These are phyloP conservation scores for Mellivora capensis DNA, from an alignment of 2,113 vertebrate species.

Conservation along the genomic window DNA sequence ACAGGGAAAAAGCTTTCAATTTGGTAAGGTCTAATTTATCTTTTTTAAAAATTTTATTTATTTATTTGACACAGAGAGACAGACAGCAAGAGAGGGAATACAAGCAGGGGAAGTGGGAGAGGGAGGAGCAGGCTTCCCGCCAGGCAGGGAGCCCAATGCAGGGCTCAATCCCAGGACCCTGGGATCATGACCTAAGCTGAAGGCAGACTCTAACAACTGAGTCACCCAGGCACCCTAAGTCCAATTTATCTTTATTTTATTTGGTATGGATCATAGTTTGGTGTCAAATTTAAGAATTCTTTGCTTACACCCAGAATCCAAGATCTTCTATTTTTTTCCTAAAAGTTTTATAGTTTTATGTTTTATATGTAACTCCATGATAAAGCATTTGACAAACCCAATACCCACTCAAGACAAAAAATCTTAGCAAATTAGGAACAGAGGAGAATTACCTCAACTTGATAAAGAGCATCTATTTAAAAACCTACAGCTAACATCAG, in stretches of 20 bases:
- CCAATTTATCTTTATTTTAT: neutral
- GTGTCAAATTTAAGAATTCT: neutral
- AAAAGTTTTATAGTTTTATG: neutral
- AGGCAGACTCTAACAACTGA: too few relatives aligned
- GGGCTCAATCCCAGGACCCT: too few relatives aligned
- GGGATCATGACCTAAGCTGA: too few relatives aligned
- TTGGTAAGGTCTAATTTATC: neutral
- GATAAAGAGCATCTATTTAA: neutral
- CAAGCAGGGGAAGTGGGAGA: too few relatives aligned
- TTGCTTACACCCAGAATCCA: neutral
- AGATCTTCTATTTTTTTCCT: neutral
- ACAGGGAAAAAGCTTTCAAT: neutral
- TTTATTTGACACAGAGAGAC: too few relatives aligned
- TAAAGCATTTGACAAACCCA: constrained; percentile 15
- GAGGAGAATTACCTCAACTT: neutral
- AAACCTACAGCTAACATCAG: neutral
- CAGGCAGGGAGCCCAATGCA: too few relatives aligned
- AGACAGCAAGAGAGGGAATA: too few relatives aligned
- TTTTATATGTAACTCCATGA: neutral
- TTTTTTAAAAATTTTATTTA: neutral
- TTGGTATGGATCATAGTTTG: neutral
- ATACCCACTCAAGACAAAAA: neutral
- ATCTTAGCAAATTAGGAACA: neutral
- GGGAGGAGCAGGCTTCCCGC: too few relatives aligned
- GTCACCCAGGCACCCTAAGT: neutral